A percentile compares a stretch with the other conserved stretches of the same genome.
Evolutionary conservation across 2,113 vertebrate genomes (phyloP).

Genomic region (Heterocephalus glaber): DNA sequence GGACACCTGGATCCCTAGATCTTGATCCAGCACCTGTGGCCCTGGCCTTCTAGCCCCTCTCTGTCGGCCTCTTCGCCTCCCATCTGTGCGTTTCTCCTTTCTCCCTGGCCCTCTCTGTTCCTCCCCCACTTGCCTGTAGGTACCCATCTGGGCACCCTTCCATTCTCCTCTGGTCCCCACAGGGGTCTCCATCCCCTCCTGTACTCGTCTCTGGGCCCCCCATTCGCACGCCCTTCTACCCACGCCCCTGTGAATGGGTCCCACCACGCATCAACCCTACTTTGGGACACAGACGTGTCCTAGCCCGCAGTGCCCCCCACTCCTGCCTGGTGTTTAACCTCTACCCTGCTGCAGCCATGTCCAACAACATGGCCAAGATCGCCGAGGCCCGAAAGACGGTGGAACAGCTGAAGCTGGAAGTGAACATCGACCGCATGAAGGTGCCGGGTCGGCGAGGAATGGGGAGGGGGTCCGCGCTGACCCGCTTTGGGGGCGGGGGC

Average conservation of each 20-base stretch:
- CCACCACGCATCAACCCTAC: neutral
- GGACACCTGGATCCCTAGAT: conserved; percentile 74
- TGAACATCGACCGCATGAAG: conserved; percentile 95
- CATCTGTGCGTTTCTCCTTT: neutral
- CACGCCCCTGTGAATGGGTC: neutral
- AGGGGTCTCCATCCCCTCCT: neutral
- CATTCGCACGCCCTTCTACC: neutral
- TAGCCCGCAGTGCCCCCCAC: neutral
- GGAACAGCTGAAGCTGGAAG: conserved; percentile 94
- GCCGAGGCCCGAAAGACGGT: conserved; percentile 93
- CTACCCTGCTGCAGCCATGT: conserved; percentile 85
- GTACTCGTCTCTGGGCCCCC: neutral
- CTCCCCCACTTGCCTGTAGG: neutral
- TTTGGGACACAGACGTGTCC: neutral
- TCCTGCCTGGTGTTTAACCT: neutral
- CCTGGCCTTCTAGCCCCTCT: neutral
- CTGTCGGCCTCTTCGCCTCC: neutral
- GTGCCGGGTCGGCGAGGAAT: conserved; percentile 70
- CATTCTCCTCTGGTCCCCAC: neutral
- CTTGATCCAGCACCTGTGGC: conserved; percentile 69
- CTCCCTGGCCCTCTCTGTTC: neutral
- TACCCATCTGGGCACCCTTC: neutral
- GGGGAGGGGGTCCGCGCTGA: neutral
- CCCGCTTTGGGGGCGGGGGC: neutral
- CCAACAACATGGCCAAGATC: conserved; percentile 96